These are phyloP conservation scores for Diplogasteroides magnus DNA, from an alignment of 1,140 invertebrate genomes.

Conservation along the genomic window DNA sequence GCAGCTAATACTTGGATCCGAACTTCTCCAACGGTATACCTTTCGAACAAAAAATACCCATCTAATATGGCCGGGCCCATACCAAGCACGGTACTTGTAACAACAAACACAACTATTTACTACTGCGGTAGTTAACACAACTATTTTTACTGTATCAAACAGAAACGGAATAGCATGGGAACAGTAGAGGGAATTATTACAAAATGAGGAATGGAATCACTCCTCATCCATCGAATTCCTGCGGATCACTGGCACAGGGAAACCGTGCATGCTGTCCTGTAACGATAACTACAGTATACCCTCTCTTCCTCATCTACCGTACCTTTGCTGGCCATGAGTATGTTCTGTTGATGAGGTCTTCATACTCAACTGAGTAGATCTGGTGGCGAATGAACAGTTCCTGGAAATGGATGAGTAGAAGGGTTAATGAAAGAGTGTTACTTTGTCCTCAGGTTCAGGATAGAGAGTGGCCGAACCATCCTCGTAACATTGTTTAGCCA, in stretches of 20 bases:
- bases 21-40: too few species aligned
- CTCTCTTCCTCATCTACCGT: background rate
- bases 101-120: too few species aligned
- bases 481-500: slow-evolving; percentile 74
- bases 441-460: slow-evolving; percentile 61
- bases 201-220: slow-evolving; percentile 2
- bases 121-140: too few species aligned
- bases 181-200: background rate
- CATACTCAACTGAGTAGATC: slow-evolving; percentile 62
- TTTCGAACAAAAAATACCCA: too few species aligned
- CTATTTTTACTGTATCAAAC: too few species aligned
- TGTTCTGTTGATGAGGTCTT: slow-evolving; percentile 58
- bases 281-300: background rate
- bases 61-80: too few species aligned
- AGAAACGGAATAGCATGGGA: too few species aligned
- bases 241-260: slow-evolving; percentile 38
- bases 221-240: slow-evolving; percentile 29
- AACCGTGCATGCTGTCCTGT: slow-evolving; percentile 51
- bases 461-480: slow-evolving; percentile 60
- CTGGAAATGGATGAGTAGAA: slow-evolving; percentile 26
- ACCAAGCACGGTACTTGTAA: too few species aligned
- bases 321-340: slow-evolving; percentile 59
- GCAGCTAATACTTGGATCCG: too few species aligned
- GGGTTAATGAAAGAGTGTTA: background rate
- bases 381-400: slow-evolving; percentile 58